Evolutionary conservation across 2,797 vertebrate genomes (phyloP).

Genomic region (Tokudaia muenninki): DNA sequence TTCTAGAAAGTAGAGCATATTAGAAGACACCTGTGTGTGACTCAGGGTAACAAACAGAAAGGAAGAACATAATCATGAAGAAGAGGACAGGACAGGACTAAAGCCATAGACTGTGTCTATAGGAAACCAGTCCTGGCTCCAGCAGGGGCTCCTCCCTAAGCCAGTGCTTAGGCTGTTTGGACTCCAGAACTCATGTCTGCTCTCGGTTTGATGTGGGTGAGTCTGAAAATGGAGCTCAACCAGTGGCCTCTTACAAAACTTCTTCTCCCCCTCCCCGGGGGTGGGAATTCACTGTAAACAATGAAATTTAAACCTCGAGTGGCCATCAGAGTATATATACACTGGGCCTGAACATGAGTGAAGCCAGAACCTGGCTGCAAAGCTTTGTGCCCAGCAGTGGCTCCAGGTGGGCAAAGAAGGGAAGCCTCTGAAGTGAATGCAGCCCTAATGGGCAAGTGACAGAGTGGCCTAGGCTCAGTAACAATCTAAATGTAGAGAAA

Average conservation of each 20-base stretch:
- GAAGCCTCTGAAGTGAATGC: not conserved
- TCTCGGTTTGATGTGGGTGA: not conserved
- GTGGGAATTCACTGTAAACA: not conserved
- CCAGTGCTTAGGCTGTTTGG: not conserved
- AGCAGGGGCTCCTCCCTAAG: not conserved
- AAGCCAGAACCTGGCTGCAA: too few species aligned
- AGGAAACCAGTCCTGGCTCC: not conserved
- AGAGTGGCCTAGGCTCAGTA: too few species aligned
- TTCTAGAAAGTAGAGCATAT: not conserved
- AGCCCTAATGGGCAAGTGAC: not conserved
- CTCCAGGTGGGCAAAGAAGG: not conserved
- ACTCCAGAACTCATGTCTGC: not conserved
- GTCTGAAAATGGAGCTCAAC: not conserved
- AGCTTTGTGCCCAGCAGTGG: not conserved
- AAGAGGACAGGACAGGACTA: not conserved
- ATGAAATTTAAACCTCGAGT: too few species aligned
- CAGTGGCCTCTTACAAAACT: not conserved
- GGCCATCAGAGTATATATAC: not conserved
- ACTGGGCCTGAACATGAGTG: not conserved
- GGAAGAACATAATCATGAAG: not conserved
- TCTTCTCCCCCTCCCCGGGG: not conserved
- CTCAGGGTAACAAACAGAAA: not conserved
- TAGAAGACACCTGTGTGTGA: too few species aligned
- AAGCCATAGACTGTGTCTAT: not conserved
- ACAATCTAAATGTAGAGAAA: not conserved